phyloP scores from a whole-genome alignment of 2,888 invertebrate genomes.

The Stenichneumon culpator region DNA sequence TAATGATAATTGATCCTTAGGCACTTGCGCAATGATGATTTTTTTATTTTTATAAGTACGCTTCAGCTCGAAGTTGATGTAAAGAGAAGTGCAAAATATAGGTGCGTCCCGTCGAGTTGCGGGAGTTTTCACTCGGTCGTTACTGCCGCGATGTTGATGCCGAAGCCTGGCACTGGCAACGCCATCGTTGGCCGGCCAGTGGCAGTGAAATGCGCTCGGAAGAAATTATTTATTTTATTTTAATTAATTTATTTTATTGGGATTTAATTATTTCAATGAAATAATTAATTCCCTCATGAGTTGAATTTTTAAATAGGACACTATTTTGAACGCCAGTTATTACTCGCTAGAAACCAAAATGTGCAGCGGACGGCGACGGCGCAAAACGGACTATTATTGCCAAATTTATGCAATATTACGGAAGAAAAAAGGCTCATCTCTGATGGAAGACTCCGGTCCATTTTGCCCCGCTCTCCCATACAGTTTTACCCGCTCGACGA shows the following conservation, averaged over 20 bases:
- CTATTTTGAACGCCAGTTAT: too few relatives aligned
- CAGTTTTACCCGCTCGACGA: too few relatives aligned
- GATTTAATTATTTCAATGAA: too few relatives aligned
- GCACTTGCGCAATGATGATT: conserved; percentile 19
- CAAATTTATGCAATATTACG: too few relatives aligned
- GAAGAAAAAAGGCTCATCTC: too few relatives aligned
- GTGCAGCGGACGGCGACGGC: too few relatives aligned
- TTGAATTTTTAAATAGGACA: too few relatives aligned
- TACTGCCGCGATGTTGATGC: neutral
- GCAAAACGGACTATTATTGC: too few relatives aligned
- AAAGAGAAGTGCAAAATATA: conserved; percentile 17
- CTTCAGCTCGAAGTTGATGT: neutral
- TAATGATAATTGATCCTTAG: conserved; percentile 19
- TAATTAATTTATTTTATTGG: neutral
- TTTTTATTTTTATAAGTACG: neutral
- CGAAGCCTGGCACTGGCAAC: neutral
- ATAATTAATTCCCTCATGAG: too few relatives aligned
- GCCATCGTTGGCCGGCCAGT: neutral
- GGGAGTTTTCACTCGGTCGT: neutral
- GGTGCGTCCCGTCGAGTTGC: neutral
- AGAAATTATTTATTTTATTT: neutral
- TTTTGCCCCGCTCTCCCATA: too few relatives aligned
- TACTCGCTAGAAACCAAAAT: too few relatives aligned
- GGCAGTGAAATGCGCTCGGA: neutral
- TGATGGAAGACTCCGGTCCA: too few relatives aligned